Percentiles rank a stretch among this genome's conserved stretches.
Evolutionary conservation across 1,140 invertebrate species (phyloP).

Genomic region (Latrodectus geometricus): DNA sequence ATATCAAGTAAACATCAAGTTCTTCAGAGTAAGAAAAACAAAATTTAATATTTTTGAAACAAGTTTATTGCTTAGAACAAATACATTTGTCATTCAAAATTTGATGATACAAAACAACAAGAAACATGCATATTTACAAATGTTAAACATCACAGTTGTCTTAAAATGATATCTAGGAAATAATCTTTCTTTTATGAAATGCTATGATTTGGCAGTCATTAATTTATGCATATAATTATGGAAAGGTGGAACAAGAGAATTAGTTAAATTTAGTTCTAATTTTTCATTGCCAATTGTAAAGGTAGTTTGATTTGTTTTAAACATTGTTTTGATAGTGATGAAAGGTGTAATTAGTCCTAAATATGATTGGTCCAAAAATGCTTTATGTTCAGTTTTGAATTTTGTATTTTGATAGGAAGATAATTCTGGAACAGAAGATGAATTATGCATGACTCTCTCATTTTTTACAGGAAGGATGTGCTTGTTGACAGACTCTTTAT

Average conservation of each 20-base stretch:
- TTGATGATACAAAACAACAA: too few species aligned
- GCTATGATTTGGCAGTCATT: background rate
- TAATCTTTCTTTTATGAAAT: background rate
- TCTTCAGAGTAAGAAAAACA: too few species aligned
- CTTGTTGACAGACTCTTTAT: background rate
- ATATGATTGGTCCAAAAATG: background rate
- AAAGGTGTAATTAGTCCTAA: slow-evolving; percentile 1
- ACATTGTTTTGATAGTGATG: background rate
- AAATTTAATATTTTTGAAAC: too few species aligned
- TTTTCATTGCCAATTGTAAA: slow-evolving; percentile 14
- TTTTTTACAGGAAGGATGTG: background rate
- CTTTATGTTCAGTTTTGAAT: background rate
- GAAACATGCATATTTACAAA: too few species aligned
- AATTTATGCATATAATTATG: background rate
- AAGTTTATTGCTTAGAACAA: too few species aligned
- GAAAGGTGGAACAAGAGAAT: background rate
- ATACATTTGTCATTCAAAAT: too few species aligned
- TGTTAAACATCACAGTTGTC: too few species aligned
- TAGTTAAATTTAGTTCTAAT: background rate
- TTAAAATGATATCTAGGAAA: too few species aligned
- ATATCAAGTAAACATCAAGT: too few species aligned
- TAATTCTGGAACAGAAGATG: slow-evolving; percentile 34
- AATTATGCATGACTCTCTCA: background rate
- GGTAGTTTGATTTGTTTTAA: background rate
- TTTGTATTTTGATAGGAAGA: background rate